Base-by-base conservation (phyloP, 2,113 vertebrate genomes). In the Apaloderma vittatum region DNA sequence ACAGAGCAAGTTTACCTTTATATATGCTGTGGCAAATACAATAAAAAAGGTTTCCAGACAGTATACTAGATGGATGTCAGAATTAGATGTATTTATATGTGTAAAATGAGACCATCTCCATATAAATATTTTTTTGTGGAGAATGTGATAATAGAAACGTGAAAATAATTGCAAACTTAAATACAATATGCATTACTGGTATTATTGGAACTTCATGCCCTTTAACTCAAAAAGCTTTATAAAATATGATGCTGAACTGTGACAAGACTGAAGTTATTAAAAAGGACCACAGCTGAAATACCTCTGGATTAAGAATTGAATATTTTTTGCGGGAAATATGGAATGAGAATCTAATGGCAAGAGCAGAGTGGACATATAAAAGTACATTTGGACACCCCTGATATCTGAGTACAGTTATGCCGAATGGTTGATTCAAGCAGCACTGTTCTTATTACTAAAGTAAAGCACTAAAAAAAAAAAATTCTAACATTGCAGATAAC, bases 381-480 rank as follows among this genome's bases (percentile, higher is more conserved):
- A 97, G 88, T 72, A 67, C 71, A 77, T 97, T 96, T 93, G 78
- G 68, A 83, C 61, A 86, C 48, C 73, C 62, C 58, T 92, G 63
- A 73, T 95, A 95, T 74, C 61, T 94, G 57, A 95, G 77, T 54
- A 92, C 29, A 75, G 86, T 66, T 94, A 85, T 91, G 67, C 61
- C 95, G 74, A 92, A 93, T 93, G 87, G 91, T 93, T 97, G 95
- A 94, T 97, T 92, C 88, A 94, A 95, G 93, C 75, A 92, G 55
- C 29, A 79, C 68, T 90, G 68, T 94, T 96, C 88, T 95, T 89
- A 85, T 59, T 90, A 86, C 26, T 78, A 51, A 96, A 92, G 79
- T 88, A 94, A 83, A 94, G 78, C 77, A 54, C 91, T 92, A 76
- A 91, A 95, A 89, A 92, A 92, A 94, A 85, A 59, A 45, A n/a